phyloP scores from a whole-genome alignment of 2,797 vertebrate species.

The Fistularia tabacaria region DNA sequence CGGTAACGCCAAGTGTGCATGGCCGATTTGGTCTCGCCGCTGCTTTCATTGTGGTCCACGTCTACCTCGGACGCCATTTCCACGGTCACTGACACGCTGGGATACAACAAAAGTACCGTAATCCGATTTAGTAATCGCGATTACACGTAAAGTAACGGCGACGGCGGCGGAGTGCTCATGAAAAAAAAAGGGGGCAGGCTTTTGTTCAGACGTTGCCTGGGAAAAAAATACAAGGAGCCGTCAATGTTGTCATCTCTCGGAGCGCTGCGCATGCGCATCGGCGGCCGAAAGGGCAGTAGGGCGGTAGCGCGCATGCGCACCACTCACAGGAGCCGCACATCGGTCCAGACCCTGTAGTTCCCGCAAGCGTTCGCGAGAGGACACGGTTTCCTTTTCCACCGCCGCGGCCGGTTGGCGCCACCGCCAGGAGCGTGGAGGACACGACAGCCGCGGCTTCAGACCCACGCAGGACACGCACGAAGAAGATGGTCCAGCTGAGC shows the following conservation, averaged over 20 bases:
- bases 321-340: fast-evolving
- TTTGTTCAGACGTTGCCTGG: slow-evolving; percentile 48
- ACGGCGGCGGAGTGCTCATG: slow-evolving; percentile 56
- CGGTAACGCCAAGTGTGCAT: slow-evolving; percentile 72
- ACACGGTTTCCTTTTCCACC: slow-evolving; percentile 18
- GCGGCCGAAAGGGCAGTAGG: fast-evolving
- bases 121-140: slow-evolving; percentile 72
- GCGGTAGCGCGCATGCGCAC: slow-evolving; percentile 11
- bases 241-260: not conserved
- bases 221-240: not conserved
- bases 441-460: not conserved
- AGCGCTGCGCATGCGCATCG: not conserved
- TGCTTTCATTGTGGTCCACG: slow-evolving; percentile 42
- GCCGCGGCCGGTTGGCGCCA: slow-evolving; percentile 28
- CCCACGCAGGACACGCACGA: no score
- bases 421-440: slow-evolving; percentile 20
- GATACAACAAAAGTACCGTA: slow-evolving; percentile 62
- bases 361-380: not conserved
- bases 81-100: slow-evolving; percentile 9
- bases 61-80: slow-evolving; percentile 47
- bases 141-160: slow-evolving; percentile 76
- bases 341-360: fast-evolving
- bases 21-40: slow-evolving; percentile 63
- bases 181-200: slow-evolving; percentile 69
- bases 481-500: no score